phyloP scores from a whole-genome alignment of 2,113 vertebrate species.

The Daphoenositta chrysoptera region DNA sequence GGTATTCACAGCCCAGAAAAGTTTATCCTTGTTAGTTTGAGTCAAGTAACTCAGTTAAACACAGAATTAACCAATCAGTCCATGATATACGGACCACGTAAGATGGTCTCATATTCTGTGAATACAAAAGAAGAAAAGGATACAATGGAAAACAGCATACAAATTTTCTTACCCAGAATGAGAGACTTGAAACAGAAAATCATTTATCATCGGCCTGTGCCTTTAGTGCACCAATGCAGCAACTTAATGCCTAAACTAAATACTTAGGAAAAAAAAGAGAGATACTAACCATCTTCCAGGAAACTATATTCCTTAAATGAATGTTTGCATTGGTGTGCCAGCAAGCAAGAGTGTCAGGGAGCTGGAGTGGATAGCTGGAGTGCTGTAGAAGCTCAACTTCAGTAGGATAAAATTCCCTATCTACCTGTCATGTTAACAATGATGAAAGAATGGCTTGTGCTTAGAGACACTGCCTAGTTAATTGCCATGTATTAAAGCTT shows the following conservation, averaged over 20 bases:
- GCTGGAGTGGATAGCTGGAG: neutral
- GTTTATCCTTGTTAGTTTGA: neutral
- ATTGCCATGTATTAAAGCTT: neutral
- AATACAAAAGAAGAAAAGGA: neutral
- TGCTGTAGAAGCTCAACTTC: neutral
- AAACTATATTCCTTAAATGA: neutral
- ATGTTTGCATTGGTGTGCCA: neutral
- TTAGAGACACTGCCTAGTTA: neutral
- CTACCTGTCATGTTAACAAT: neutral
- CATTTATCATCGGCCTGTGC: neutral
- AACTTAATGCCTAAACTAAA: neutral
- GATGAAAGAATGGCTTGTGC: neutral
- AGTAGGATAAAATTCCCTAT: neutral
- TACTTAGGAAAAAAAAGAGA: neutral
- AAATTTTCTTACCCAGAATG: neutral
- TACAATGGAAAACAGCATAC: neutral
- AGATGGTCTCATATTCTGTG: neutral
- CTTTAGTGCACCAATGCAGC: neutral
- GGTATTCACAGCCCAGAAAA: neutral
- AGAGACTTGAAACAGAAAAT: neutral
- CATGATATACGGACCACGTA: neutral
- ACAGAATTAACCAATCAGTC: neutral
- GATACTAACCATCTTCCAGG: neutral
- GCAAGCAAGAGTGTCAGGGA: neutral
- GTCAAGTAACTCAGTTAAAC: neutral